Evolutionary conservation across 2,113 vertebrate species (phyloP).

Genomic region (Todiramphus saurophagus): DNA sequence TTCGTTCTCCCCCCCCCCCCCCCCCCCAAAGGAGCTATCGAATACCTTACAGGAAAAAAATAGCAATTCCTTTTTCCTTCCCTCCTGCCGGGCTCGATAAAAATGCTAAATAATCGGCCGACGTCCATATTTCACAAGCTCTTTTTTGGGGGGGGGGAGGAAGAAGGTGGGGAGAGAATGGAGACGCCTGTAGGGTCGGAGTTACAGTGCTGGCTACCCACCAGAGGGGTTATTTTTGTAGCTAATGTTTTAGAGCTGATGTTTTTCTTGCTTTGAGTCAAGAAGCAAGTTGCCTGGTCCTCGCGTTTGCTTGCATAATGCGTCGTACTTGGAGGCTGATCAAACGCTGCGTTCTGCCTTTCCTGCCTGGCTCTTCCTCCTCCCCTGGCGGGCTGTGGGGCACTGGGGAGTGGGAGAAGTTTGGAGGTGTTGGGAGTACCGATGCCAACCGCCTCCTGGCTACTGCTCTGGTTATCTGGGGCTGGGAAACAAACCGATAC

Average conservation of each 20-base stretch:
- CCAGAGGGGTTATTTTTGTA: neutral
- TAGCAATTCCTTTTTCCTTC: neutral
- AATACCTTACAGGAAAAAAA: neutral
- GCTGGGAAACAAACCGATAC: neutral
- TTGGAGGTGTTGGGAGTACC: neutral
- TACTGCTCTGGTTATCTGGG: neutral
- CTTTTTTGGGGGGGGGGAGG: neutral
- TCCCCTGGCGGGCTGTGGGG: neutral
- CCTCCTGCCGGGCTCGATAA: neutral
- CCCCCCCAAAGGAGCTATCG: neutral
- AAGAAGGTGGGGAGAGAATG: constrained; percentile 4
- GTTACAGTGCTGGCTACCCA: neutral
- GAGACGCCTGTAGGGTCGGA: neutral
- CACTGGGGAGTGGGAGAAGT: neutral
- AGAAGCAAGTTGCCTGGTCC: constrained; percentile 37
- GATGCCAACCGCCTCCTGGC: neutral
- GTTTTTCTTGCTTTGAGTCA: constrained; percentile 33
- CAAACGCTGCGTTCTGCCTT: constrained; percentile 27
- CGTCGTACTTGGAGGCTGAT: constrained; percentile 58
- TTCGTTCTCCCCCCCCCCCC: no score
- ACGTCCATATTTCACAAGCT: constrained; percentile 58
- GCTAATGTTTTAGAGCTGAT: neutral
- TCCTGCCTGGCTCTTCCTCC: constrained; percentile 21
- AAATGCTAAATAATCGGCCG: constrained; percentile 64
- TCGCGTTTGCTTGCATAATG: constrained; percentile 65